phyloP scores from a whole-genome alignment of 2,113 vertebrate species.

The Cyanoliseus patagonus region DNA sequence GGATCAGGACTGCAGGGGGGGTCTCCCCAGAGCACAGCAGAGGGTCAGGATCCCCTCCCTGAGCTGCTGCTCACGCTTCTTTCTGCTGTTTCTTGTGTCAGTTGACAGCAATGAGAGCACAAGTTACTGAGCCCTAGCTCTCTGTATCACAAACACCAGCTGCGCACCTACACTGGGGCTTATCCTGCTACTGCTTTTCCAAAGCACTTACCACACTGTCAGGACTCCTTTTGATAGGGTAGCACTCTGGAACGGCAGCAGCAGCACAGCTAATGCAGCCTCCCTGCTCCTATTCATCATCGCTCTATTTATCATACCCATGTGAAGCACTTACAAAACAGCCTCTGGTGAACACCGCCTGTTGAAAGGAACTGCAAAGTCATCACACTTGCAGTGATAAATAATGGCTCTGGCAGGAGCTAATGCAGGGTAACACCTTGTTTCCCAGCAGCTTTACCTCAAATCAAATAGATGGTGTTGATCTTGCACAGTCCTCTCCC shows the following conservation, averaged over 20 bases:
- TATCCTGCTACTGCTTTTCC: neutral
- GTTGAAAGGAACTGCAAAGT: neutral
- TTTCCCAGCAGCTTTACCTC: neutral
- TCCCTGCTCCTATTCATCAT: neutral
- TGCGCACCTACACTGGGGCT: accelerated
- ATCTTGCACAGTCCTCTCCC: neutral
- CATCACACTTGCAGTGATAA: neutral
- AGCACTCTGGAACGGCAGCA: neutral
- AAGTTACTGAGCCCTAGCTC: too few species aligned
- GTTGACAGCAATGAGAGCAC: neutral
- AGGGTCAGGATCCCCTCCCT: neutral
- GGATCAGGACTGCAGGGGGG: too few species aligned
- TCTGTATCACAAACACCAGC: neutral
- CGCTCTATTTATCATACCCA: neutral
- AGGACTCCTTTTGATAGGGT: neutral
- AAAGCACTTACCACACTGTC: neutral
- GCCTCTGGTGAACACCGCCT: neutral
- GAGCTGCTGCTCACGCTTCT: neutral
- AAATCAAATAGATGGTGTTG: neutral
- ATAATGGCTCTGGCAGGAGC: neutral
- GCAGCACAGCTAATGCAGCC: neutral
- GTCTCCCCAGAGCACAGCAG: neutral
- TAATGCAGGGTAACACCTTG: neutral
- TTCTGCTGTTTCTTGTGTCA: neutral
- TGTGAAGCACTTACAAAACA: neutral